Evolutionary conservation across 2,113 vertebrate genomes (phyloP), one percentile per base, ranked within the genome.

Genomic region (Sturnira hondurensis): DNA sequence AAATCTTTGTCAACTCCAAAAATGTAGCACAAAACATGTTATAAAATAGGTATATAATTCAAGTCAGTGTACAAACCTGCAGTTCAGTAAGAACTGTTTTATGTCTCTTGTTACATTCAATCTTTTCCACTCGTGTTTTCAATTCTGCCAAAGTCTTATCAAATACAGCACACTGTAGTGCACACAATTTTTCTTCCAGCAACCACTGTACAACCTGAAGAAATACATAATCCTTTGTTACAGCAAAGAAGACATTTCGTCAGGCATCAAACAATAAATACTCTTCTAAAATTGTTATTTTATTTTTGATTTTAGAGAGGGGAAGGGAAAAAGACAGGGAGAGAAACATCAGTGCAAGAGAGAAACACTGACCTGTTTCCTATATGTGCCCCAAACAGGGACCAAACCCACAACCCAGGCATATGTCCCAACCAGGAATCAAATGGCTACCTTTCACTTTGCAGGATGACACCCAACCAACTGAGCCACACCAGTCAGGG

Each of bases 51-150:
- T 47, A 92, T 71, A 54, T 1, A 91, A 96, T 24, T 82, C 20
- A 84, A 76, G 38, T 68, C 22, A 65, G 71, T 5, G 22, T 71
- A 98, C 97, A 95, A 98, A 99, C 99, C 98, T 99, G 99, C 73
- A 99, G 98, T 97, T 99, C 98, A 85, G 98, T 99, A 90, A 99
- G 98, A 94, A 99, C 98, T 17, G 98, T 98, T 98, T 99, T 99
- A 97, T 99, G 99, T 96, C 99, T 99, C 56, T 98, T 99, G 97
- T 98, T 98, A 97, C 99, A 99, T 95, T 99, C 99, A 1, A 99
- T 99, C 96, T 99, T 99, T 56, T 99, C 99, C 95, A 99, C 99
- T 95, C 99, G 98, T 19, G 98, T 98, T 98, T 99, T 99, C 83
- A 99, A 96, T 96, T 99, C 99, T 70, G 99, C 98, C 93, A 99